These are phyloP conservation scores for Tribolium madens DNA, from an alignment of 1,140 invertebrate species.

Conservation along the genomic window DNA sequence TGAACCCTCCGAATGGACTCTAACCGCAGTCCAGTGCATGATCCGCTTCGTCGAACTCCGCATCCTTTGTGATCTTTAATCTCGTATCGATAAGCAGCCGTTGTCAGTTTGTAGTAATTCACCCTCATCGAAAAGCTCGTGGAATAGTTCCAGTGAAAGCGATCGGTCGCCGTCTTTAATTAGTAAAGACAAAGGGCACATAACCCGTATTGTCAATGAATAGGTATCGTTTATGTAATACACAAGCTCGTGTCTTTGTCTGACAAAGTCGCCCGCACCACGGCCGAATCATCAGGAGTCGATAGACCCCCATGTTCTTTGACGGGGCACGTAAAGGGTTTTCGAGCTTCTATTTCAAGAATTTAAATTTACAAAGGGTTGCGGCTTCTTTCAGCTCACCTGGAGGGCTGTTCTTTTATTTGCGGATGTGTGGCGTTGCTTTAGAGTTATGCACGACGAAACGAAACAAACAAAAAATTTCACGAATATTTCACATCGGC, in stretches of 20 bases:
- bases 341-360: constrained; percentile 54
- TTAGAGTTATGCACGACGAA: neutral
- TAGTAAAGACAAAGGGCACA: constrained; percentile 54
- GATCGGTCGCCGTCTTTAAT: constrained; percentile 51
- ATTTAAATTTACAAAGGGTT: constrained; percentile 58
- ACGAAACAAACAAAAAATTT: constrained; percentile 4
- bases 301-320: constrained; percentile 54
- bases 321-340: constrained; percentile 51
- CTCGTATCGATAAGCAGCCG: constrained; percentile 48
- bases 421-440: constrained; percentile 6
- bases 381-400: constrained; percentile 52
- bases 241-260: constrained; percentile 16
- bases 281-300: constrained; percentile 38
- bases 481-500: constrained; percentile 1
- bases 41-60: constrained; percentile 46
- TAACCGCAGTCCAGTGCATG: constrained; percentile 47
- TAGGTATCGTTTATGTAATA: constrained; percentile 56
- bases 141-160: neutral
- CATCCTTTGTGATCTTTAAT: constrained; percentile 48
- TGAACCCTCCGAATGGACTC: constrained; percentile 46
- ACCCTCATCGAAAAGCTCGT: neutral
- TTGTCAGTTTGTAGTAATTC: constrained; percentile 2
- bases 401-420: constrained; percentile 52
- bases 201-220: constrained; percentile 55
- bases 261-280: neutral